Conservation (phyloP, 2,888 invertebrate genomes). For the Parnassius smintheus region DNA sequence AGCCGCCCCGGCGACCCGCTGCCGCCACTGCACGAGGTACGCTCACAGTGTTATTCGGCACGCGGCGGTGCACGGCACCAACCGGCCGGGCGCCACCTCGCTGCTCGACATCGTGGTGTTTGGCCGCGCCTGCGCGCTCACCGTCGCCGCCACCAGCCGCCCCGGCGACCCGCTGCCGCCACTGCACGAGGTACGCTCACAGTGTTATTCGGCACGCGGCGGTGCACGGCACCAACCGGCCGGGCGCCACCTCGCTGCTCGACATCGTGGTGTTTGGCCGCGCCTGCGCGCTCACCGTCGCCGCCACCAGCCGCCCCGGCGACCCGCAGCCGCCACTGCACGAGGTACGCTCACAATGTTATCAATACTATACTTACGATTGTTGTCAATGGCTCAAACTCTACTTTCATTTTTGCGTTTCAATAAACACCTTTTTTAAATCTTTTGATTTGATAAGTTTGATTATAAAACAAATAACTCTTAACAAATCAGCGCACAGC, state of each 20-base stretch:
- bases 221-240: conserved; percentile 98
- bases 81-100: conserved; percentile 98
- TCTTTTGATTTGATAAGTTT: no score
- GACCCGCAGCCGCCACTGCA: conserved; percentile 87
- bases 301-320: conserved; percentile 92
- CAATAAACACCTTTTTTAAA: no score
- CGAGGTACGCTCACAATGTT: conserved; percentile 67
- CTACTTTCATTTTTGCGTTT: no score
- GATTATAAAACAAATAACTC: no score
- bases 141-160: conserved; percentile 91
- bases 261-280: conserved; percentile 99
- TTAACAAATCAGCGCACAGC: no score
- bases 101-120: conserved; percentile 98
- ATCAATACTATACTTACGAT: no score
- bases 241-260: conserved; percentile 98
- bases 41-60: no score
- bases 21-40: conserved; percentile 85
- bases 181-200: conserved; percentile 81
- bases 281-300: conserved; percentile 96
- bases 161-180: conserved; percentile 91
- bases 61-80: conserved; percentile 99
- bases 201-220: conserved; percentile 84
- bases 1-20: conserved; percentile 93
- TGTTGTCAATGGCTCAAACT: no score
- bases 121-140: conserved; percentile 97